phyloP scores from a whole-genome alignment of 2,113 vertebrate genomes.

The Trogon melanurus region DNA sequence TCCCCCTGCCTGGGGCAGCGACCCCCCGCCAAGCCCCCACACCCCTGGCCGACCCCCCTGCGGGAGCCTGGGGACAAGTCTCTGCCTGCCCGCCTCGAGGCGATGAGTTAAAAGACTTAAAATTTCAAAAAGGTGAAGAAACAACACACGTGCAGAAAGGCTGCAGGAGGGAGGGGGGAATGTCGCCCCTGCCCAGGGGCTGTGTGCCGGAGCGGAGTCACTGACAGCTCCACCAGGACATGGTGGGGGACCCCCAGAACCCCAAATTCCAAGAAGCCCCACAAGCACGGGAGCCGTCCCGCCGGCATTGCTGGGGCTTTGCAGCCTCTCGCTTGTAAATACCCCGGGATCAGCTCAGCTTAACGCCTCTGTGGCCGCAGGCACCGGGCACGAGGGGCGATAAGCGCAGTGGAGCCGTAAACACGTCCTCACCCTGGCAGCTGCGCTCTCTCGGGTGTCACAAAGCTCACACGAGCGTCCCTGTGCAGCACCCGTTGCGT shows the following conservation, averaged over 20 bases:
- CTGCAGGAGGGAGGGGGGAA: not conserved
- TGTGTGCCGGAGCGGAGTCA: not conserved
- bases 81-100: not conserved
- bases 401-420: no score
- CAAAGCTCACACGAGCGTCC: no score
- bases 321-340: no score
- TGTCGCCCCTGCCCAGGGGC: not conserved
- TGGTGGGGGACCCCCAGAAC: no score
- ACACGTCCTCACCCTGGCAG: no score
- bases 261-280: not conserved
- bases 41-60: not conserved
- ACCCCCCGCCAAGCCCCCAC: not conserved
- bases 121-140: not conserved
- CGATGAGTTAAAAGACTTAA: not conserved
- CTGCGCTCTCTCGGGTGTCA: no score
- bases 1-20: not conserved
- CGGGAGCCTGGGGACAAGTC: not conserved
- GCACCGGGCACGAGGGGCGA: no score
- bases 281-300: fast-evolving
- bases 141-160: not conserved
- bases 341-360: no score
- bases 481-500: no score
- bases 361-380: no score
- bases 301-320: no score
- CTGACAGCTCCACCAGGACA: no score